A percentile compares a stretch with the other conserved stretches of the same genome.
phyloP scores from a whole-genome alignment of 2,888 invertebrate genomes.

The Diachrysia chrysitis region DNA sequence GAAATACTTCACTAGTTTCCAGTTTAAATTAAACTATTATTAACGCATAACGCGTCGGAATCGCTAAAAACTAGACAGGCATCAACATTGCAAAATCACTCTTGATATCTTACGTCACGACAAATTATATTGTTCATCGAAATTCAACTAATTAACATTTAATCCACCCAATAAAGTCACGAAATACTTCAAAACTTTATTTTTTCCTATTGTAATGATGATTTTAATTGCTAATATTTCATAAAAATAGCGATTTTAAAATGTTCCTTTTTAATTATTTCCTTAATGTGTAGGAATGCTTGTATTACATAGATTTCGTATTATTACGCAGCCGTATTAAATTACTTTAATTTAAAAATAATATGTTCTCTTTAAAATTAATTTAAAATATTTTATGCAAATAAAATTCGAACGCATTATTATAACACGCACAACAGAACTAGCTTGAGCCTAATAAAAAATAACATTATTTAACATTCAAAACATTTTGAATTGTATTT shows the following conservation, averaged over 20 bases:
- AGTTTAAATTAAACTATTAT: too few relatives aligned
- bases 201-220: conserved; percentile 29
- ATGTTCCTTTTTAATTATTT: conserved; percentile 30
- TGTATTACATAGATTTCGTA: conserved; percentile 13
- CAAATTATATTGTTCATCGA: conserved; percentile 4
- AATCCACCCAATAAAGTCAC: conserved; percentile 32
- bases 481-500: too few relatives aligned
- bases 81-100: not conserved
- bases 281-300: conserved; percentile 33
- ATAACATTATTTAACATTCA: too few relatives aligned
- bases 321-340: not conserved
- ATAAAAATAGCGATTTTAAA: conserved; percentile 18
- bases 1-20: too few relatives aligned
- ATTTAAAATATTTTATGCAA: too few relatives aligned
- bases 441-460: too few relatives aligned
- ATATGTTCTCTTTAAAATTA: not conserved
- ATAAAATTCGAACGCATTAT: too few relatives aligned
- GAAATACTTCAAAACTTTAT: conserved; percentile 24
- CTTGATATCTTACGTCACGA: conserved; percentile 18
- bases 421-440: too few relatives aligned
- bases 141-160: conserved; percentile 22
- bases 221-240: conserved; percentile 26
- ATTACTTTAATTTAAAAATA: not conserved
- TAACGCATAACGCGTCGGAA: too few relatives aligned
- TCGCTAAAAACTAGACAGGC: too few relatives aligned